These are phyloP conservation scores for Ptilonorhynchus violaceus DNA, from an alignment of 2,113 vertebrate genomes.

Conservation along the genomic window DNA sequence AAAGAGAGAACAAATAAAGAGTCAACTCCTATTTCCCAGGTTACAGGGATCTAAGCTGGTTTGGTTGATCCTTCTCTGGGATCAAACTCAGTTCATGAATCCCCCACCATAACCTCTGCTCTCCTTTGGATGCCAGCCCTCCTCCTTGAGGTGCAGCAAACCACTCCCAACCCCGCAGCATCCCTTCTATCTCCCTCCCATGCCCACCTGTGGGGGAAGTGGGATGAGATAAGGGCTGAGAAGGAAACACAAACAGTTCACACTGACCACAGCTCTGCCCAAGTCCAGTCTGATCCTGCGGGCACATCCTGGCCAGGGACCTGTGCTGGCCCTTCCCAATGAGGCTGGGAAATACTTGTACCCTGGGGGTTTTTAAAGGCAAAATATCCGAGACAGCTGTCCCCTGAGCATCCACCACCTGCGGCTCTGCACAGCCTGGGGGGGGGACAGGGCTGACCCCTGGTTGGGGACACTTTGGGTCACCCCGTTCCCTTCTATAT, in stretches of 20 bases:
- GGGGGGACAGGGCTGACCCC: not conserved
- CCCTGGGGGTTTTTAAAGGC: not conserved
- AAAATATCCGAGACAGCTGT: not conserved
- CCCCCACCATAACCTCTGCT: not conserved
- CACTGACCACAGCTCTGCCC: not conserved
- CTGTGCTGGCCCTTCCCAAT: not conserved
- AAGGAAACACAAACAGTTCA: not conserved
- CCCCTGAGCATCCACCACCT: not conserved
- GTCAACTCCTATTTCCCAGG: not conserved
- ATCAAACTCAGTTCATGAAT: not conserved
- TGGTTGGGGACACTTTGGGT: not conserved
- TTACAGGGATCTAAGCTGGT: not conserved
- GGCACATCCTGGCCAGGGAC: not conserved
- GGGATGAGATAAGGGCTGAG: not conserved
- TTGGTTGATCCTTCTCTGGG: not conserved
- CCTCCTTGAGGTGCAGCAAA: not conserved
- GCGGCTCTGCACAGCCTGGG: not conserved
- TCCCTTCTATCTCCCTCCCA: not conserved
- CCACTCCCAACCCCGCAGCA: not conserved
- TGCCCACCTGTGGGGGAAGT: fast-evolving
- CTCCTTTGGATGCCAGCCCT: not conserved
- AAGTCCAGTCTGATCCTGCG: not conserved
- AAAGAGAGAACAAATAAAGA: not conserved
- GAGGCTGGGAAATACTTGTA: not conserved
- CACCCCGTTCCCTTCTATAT: not conserved